Conservation (phyloP, 2,888 invertebrate genomes). For the Eupithecia subfuscata region DNA sequence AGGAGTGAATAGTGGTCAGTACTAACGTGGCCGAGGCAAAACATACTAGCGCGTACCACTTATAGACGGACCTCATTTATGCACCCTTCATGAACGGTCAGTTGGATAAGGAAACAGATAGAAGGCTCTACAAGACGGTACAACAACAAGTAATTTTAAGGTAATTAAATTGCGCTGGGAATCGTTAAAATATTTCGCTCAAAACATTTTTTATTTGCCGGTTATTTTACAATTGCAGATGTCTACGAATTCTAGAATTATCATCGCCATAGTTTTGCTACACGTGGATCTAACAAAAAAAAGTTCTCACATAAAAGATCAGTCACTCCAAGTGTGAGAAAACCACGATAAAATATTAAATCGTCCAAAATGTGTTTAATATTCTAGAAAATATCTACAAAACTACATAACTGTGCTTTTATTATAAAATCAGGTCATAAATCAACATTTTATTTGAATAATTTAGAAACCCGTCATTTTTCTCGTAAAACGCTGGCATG, state of each 20-base stretch:
- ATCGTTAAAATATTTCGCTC: slow-evolving; percentile 29
- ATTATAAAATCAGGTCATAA: neutral
- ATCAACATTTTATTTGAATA: neutral
- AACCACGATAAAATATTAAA: slow-evolving; percentile 10
- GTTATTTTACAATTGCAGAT: neutral
- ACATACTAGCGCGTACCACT: slow-evolving; percentile 61
- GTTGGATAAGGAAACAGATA: slow-evolving; percentile 68
- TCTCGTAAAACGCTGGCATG: slow-evolving; percentile 13
- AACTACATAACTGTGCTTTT: neutral
- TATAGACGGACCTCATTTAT: slow-evolving; percentile 72
- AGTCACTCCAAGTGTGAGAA: slow-evolving; percentile 15
- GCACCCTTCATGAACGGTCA: slow-evolving; percentile 80
- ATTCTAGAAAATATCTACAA: neutral
- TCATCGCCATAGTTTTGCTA: neutral
- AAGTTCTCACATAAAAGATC: neutral
- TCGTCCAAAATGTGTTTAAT: neutral
- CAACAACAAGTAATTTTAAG: slow-evolving; percentile 12
- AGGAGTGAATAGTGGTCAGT: slow-evolving; percentile 71
- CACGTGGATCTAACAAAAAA: slow-evolving; percentile 6
- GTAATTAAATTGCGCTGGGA: slow-evolving; percentile 26
- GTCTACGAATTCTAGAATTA: slow-evolving; percentile 15
- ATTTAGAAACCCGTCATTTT: slow-evolving; percentile 4
- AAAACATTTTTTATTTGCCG: neutral
- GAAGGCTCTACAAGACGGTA: slow-evolving; percentile 49
- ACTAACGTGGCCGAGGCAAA: slow-evolving; percentile 66